Base-by-base conservation (phyloP, 2,113 vertebrate genomes). In the Grammomys surdaster region DNA sequence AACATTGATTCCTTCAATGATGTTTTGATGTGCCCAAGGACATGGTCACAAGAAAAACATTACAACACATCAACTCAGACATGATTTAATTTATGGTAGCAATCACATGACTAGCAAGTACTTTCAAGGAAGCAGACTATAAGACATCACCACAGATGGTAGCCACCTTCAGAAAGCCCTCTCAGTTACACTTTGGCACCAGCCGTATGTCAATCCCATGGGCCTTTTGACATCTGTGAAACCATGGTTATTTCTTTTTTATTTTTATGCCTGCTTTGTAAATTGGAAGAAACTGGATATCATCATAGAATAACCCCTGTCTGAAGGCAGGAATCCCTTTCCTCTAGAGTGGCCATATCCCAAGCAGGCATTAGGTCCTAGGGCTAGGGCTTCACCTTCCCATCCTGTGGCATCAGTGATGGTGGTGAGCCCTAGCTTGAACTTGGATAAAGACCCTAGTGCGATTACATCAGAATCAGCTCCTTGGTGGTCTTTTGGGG, bases 71-170 rank as follows among this genome's bases (percentile, higher is more conserved):
- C 33, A 28, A 20, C 73, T 77, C 43, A 86, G 81, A 40, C n/a
- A 58, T 26, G 1, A 33, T 93, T 94, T 65, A n/a, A 58, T 46
- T 63, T 19, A 81, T 86, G 70, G 65, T 54, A 56, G 19, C 67
- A 54, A 56, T 89, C 84, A 88, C 43, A 69, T 89, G 28, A 51
- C 76, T 40, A 28, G 19, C 67, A 33, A 40, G 28, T 3, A 67
- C 1, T 90, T 95, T 92, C 43, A 89, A 96, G 51, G 43, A 73
- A 88, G 65, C 33, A 88, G 56, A 90, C 93, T 43, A 36, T 48
- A 87, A 93, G 82, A 51, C 46, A 91, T 86, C 2, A 7, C 65
- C 60, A 60, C 13, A 72, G 10, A 65, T 40, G 56, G 72, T 36
- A 72, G 46, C n/a, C 48, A 82, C 48, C 22, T 94, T 75, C 60